Evolutionary conservation across 2,113 vertebrate species (phyloP).

Genomic region (Hemibagrus wyckioides): DNA sequence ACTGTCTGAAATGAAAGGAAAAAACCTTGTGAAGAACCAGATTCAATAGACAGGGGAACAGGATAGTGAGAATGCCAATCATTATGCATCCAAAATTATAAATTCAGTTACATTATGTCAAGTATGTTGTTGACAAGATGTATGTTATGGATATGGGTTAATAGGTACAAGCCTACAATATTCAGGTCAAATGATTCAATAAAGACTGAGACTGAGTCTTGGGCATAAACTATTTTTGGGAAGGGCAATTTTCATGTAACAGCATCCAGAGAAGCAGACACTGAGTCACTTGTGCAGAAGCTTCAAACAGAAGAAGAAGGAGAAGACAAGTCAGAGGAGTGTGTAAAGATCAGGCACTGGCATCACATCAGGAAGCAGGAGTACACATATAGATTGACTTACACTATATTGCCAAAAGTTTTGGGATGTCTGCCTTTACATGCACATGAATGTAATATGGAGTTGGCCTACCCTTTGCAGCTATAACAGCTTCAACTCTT

Average conservation of each 20-base stretch:
- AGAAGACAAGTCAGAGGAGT: neutral
- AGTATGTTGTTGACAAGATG: neutral
- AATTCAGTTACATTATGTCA: neutral
- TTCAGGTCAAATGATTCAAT: too few relatives aligned
- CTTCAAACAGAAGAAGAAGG: neutral
- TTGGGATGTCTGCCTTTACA: too few relatives aligned
- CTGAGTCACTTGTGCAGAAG: neutral
- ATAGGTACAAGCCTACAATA: neutral
- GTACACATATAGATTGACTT: neutral
- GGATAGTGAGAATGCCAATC: neutral
- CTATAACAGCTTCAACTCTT: too few relatives aligned
- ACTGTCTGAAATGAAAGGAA: neutral
- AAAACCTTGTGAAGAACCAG: neutral
- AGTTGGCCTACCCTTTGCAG: too few relatives aligned
- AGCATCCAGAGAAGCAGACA: neutral
- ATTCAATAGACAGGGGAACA: neutral
- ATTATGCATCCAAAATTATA: neutral
- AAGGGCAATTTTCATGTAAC: neutral
- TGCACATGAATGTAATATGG: too few relatives aligned
- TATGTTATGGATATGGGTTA: neutral
- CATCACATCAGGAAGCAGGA: neutral
- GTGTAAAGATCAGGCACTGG: neutral
- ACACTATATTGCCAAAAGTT: too few relatives aligned
- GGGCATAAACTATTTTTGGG: neutral
- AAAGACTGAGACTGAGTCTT: neutral